Conservation (phyloP, 2,888 invertebrate genomes). For the Elaeidobius kamerunicus region DNA sequence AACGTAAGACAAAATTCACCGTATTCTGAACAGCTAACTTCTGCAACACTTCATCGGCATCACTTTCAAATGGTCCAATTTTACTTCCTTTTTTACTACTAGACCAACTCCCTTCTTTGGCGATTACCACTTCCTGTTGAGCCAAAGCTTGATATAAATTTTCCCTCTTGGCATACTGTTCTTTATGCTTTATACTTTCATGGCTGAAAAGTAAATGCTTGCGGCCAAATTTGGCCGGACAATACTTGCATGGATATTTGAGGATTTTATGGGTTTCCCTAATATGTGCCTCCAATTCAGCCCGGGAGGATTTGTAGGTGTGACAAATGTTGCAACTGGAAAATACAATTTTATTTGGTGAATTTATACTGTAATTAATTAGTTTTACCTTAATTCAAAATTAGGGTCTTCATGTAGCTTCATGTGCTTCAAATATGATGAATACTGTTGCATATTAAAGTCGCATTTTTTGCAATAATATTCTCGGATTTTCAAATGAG, state of each 20-base stretch:
- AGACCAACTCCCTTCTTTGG: neutral
- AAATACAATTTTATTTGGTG: neutral
- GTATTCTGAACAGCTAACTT: no score
- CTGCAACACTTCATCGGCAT: neutral
- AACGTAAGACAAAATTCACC: no score
- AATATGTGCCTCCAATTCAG: slow-evolving; percentile 7
- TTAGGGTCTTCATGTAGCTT: slow-evolving; percentile 5
- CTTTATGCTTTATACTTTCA: neutral
- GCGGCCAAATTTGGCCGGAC: slow-evolving; percentile 3
- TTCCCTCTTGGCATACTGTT: slow-evolving; percentile 3
- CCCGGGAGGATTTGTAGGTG: slow-evolving; percentile 5
- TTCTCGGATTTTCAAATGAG: slow-evolving; percentile 5
- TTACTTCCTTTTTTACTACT: slow-evolving; percentile 2
- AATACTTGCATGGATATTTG: slow-evolving; percentile 6
- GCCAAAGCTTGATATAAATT: neutral
- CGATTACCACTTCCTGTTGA: neutral
- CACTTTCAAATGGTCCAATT: neutral
- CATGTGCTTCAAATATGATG: neutral
- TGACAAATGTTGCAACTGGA: slow-evolving; percentile 13
- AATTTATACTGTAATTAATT: neutral
- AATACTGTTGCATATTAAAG: neutral
- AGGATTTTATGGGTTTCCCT: neutral
- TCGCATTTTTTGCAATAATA: slow-evolving; percentile 1
- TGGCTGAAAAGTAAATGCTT: slow-evolving; percentile 5
- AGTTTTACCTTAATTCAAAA: slow-evolving; percentile 8